Evolutionary conservation across 1,140 invertebrate species (phyloP), one percentile per base, ranked within the genome.

Genomic region (Calliphora vicina): DNA sequence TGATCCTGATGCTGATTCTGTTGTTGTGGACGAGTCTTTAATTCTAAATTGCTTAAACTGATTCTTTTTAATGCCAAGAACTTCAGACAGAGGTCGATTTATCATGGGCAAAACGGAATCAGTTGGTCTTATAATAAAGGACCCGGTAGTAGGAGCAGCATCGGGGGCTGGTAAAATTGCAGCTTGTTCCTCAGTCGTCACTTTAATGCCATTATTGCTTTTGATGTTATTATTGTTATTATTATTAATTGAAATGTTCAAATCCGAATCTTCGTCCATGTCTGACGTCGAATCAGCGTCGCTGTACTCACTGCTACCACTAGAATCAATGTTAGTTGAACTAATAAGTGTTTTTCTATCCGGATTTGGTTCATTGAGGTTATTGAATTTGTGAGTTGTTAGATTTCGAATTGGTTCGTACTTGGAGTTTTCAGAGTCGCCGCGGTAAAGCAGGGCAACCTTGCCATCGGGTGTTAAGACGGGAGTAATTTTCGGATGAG

Each of bases 381-480:
- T 29, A 61, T 83, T 84, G 45, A 90, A 90, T 82, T 89, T 90
- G 84, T 90, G 87, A 9, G 88, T 90, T 12, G 89, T 91, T 15
- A 90, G 83, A 83, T 91, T 91, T 73, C 87, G 85, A 43, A 90
- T 89, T 42, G 89, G 89, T 85, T 91, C 90, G 85, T 90, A 90
- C 86, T 91, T 91, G 81, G 88, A 87, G 81, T 87, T 90, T 86
- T 89, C 90, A 84, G 89, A 91, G 85, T 89, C 89, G 83, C 90
- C 90, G 80, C 90, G 90, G 82, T 90, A 90, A 85, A 91, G 89
- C 86, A 91, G 89, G 80, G 90, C 90, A 86, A 91, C 89, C 88
- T 91, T 91, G 86, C 90, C 90, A 88, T 91, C 90, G 85, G 89
- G 85, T 86, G 90, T 91, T 85, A 91, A 85, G 83, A 91, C 90